Base-by-base conservation (phyloP, 2,888 invertebrate genomes). In the Sthenelais limicola region DNA sequence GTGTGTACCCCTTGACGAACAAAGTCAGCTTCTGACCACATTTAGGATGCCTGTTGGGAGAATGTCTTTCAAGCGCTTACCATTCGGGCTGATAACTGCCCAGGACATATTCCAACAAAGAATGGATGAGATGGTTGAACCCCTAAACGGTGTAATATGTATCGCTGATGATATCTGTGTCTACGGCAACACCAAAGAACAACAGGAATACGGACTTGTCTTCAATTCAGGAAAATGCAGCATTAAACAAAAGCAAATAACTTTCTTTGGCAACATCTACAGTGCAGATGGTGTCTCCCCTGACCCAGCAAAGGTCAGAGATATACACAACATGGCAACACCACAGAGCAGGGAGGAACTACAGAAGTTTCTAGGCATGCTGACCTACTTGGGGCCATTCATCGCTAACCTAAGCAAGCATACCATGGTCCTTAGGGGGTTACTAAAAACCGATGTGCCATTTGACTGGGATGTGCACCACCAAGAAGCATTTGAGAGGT, bases 131-230 rank as follows among this genome's bases (percentile, higher is more conserved):
- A 62, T 56, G 9, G 51, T 80, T 4, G 72, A 73, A 38, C 73
- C 71, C 18, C 56, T 79, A 0, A 18, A 30, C 35, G 74, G 76
- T 32, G 77, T 75, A 7, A 43, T 68, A 2, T 72, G 75, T 26
- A 68, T 77, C 18, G 68, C 74, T 3, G 79, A 77, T 72, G 77
- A 78, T 38, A 73, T 77, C 30, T 24, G 75, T 18, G 72, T 78
- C 24, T 67, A 56, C 69, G 80, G 77, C 5, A 12, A 4, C 12
- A 68, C 54, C 4, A 33, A 24, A 18, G 68, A 5, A 21, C 74
- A 78, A 48, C 78, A 79, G 52, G 74, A 78, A 48, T 32, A 33
- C 4, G 74, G 71, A 24, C 24, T 79, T 33, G 30, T 28, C 66
- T n/a, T 35, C 33, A 28, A 24, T 43, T 73, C 43, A 52, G 48